phyloP scores from a whole-genome alignment of 30 jellyfish, hydroid and myxozoan genomes.

The Cassiopea andromeda region DNA sequence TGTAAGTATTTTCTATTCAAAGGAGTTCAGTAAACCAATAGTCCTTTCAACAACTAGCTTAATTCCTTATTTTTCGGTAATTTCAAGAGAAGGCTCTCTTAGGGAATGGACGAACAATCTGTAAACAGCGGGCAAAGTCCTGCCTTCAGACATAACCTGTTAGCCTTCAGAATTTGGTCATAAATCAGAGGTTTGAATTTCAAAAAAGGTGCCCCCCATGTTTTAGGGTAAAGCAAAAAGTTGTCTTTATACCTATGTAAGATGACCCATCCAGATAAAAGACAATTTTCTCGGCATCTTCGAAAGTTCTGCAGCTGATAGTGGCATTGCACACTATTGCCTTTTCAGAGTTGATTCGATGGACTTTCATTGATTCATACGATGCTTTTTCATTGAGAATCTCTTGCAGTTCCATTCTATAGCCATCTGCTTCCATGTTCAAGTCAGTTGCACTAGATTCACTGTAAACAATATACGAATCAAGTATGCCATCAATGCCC shows the following conservation, averaged over 20 bases:
- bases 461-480: not conserved
- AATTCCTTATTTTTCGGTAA: no score
- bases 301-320: not conserved
- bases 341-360: constrained; percentile 1
- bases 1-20: no score
- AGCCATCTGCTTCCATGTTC: constrained; percentile 4
- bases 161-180: no score
- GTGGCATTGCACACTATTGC: constrained; percentile 5
- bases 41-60: no score
- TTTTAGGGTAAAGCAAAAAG: no score
- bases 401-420: not conserved
- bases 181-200: no score
- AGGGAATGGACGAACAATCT: no score
- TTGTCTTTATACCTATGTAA: not conserved
- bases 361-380: not conserved
- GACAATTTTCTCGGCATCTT: constrained; percentile 31
- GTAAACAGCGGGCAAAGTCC: no score
- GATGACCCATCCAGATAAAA: not conserved
- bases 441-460: not conserved
- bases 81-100: no score
- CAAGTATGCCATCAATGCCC: not conserved
- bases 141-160: no score
- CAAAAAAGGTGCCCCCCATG: no score
- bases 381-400: not conserved
- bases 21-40: no score